Evolutionary conservation across 2,888 invertebrate genomes (phyloP), one percentile per base, ranked within the genome.

Genomic region (Noctua janthe): DNA sequence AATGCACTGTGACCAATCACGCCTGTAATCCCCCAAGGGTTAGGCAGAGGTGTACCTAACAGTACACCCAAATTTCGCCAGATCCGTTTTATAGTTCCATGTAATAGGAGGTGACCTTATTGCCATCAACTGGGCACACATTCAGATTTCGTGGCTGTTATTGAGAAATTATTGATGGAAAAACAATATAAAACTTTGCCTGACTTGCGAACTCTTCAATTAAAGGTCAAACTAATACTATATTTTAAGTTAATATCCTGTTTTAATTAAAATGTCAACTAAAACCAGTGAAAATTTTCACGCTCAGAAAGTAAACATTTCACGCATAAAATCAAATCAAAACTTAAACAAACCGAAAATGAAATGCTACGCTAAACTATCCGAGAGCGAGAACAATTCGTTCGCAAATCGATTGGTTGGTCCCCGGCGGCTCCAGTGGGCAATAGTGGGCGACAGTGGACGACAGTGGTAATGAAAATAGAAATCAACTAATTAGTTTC

Each of bases 401-500:
- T 69, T 70, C n/a, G 62, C 10, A 77, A 78, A 66, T 79, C 80
- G 84, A 66, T 79, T 56, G 15, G 49, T 20, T 15, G 64, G 49
- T 79, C 80, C 69, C 84, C 20, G 49, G 56, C 29, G 49, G 70
- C 15, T 20, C 54, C 43, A 59, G 49, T 76, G 75, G 59, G 29
- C 43, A n/a, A 29, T 5, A 59, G 56, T 39, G 54, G 54, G 8
- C 23, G 6, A 59, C 20, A 62, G 29, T 64, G 39, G 75, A 29
- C 23, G 73, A 56, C 70, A 67, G 2, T 15, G 67, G 39, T 51
- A 39, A 69, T 76, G 85, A 59, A 78, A 87, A 87, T 83, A 74
- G 73, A 83, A 71, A 59, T 71, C 73, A 62, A 71, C 23, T 77
- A 74, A 84, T 83, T 87, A 71, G 70, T 77, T 73, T 86, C 23